A percentile compares a stretch with the other conserved stretches of the same genome.
These are phyloP conservation scores for Drosophila anomalata DNA, from an alignment of 2,888 invertebrate species.

Conservation along the genomic window DNA sequence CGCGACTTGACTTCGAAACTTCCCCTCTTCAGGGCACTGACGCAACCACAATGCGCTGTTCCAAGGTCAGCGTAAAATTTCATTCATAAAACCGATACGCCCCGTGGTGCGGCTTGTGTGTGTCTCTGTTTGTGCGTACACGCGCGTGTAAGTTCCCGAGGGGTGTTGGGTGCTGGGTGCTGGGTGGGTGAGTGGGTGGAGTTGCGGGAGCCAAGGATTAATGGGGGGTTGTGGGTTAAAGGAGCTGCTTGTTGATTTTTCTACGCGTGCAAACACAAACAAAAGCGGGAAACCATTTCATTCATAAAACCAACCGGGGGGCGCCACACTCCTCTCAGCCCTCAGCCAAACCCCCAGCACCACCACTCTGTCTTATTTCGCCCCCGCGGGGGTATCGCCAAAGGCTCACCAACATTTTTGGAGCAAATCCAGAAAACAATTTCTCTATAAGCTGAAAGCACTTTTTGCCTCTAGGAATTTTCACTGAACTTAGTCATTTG, in stretches of 20 bases:
- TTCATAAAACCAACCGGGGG: conserved; percentile 52
- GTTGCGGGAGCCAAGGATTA: background rate
- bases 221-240: conserved; percentile 22
- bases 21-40: conserved; percentile 57
- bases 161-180: background rate
- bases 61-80: conserved; percentile 78
- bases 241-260: conserved; percentile 72
- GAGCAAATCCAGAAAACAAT: conserved; percentile 33
- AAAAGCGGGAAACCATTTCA: conserved; percentile 59
- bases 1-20: conserved; percentile 8
- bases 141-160: conserved; percentile 52
- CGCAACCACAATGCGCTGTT: conserved; percentile 58
- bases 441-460: conserved; percentile 38
- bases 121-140: conserved; percentile 43
- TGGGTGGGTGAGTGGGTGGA: background rate
- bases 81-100: conserved; percentile 76
- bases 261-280: conserved; percentile 62
- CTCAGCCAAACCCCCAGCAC: background rate
- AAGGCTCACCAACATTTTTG: conserved; percentile 12
- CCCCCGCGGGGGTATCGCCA: background rate
- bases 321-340: background rate
- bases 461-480: conserved; percentile 37
- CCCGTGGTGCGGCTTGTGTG: conserved; percentile 37
- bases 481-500: conserved; percentile 16
- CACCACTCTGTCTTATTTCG: background rate